Conservation (phyloP, 1,140 invertebrate species). For the Acyrthosiphon pisum region DNA sequence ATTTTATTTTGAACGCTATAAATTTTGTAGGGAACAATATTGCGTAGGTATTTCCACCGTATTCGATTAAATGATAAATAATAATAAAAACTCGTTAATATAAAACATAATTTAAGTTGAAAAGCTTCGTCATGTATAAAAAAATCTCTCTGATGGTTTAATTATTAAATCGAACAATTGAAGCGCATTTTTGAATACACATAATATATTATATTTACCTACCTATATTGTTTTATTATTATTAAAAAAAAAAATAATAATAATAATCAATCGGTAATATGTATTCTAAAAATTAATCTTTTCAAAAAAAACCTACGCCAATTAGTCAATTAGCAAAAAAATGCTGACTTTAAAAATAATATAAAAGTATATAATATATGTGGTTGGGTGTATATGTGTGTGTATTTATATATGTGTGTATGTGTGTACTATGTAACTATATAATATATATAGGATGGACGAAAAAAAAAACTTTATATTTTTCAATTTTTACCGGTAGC, state of each 20-base stretch:
- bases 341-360: constrained; percentile 52
- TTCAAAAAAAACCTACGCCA: constrained; percentile 30
- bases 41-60: background rate
- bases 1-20: background rate
- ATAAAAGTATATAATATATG: background rate
- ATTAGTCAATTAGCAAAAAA: constrained; percentile 47
- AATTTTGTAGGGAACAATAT: background rate
- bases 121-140: background rate
- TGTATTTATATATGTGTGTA: background rate
- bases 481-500: constrained; percentile 34
- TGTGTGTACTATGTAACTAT: background rate
- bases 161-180: constrained; percentile 49
- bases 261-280: constrained; percentile 12
- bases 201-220: constrained; percentile 25
- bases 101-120: constrained; percentile 18
- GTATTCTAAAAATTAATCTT: constrained; percentile 50
- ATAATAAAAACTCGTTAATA: constrained; percentile 31
- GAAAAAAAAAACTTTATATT: constrained; percentile 44
- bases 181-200: constrained; percentile 9
- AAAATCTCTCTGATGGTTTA: background rate
- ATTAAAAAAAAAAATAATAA: constrained; percentile 40
- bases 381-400: too few species aligned
- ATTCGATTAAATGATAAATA: constrained; percentile 22
- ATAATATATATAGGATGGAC: background rate
- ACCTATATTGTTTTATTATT: constrained; percentile 23